Conservation (phyloP, 2,888 invertebrate species). For the Diplolepis rosae region DNA sequence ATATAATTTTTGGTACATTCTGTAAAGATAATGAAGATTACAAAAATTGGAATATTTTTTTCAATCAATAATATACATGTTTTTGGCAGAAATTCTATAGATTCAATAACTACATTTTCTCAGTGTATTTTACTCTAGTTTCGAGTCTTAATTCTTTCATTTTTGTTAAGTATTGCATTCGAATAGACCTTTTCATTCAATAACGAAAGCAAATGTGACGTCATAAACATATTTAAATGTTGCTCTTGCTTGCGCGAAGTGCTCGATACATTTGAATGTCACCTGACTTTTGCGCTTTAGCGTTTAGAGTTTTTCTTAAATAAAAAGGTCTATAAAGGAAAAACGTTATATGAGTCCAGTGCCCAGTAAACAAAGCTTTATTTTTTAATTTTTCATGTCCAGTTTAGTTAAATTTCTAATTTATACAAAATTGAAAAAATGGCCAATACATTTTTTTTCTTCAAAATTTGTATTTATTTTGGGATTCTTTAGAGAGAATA, state of each 20-base stretch:
- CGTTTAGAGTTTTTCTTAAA: too few relatives aligned
- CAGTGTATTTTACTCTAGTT: neutral
- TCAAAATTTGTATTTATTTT: constrained; percentile 30
- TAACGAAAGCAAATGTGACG: neutral
- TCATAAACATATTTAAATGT: too few relatives aligned
- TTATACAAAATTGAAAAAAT: constrained; percentile 46
- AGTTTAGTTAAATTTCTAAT: constrained; percentile 6
- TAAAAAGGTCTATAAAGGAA: too few relatives aligned
- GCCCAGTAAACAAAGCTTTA: constrained; percentile 18
- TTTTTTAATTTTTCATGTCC: neutral
- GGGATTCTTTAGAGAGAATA: neutral
- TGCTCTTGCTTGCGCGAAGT: too few relatives aligned
- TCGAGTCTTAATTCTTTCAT: neutral
- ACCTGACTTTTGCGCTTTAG: too few relatives aligned
- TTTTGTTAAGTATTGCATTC: neutral
- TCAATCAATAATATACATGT: too few relatives aligned
- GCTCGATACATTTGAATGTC: too few relatives aligned
- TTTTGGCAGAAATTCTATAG: too few relatives aligned
- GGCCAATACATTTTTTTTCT: constrained; percentile 32
- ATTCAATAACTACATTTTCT: too few relatives aligned
- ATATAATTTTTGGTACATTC: too few relatives aligned
- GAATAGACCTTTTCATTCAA: neutral
- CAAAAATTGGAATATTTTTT: too few relatives aligned
- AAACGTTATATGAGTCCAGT: neutral
- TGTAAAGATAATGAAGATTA: too few relatives aligned